Evolutionary conservation across 2,888 invertebrate species (phyloP), one percentile per base, ranked within the genome.

Genomic region (Papilio gigon): DNA sequence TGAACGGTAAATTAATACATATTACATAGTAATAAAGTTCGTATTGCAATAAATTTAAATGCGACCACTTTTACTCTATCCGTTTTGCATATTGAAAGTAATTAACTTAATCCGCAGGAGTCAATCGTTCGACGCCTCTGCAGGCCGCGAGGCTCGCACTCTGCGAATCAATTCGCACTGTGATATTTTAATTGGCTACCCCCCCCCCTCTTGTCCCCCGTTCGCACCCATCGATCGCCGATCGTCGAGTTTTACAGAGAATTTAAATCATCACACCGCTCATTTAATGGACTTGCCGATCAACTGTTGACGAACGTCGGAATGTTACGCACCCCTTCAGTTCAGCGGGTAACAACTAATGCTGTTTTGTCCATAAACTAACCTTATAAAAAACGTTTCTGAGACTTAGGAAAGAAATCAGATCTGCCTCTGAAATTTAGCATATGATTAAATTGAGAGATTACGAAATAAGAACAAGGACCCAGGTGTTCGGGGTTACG

Each of bases 241-340:
- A 75, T 78, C 79, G 77, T 72, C 76, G 75, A 78, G 76, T 82
- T 83, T 82, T 80, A 81, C 78, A 76, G 74, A 72, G 73, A 78
- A 83, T 85, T 85, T 82, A 83, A 86, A 84, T 82, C 79, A 82
- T 85, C 80, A 85, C 82, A 82, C 82, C 75, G 74, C 75, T 74
- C 77, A 78, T 79, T 80, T 80, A 79, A 50, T 12, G 78, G 80
- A 80, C 84, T 75, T 76, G 77, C 78, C 82, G 83, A 81, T 81
- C 77, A 78, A 78, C 77, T 74, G 80, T 72, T 81, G 83, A 81
- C 81, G 75, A 68, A 76, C 73, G 77, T 80, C 74, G 75, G 80
- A 83, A 80, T 82, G 80, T 74, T 74, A 74, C 75, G 73, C 59
- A 11, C 25, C n/a, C 12, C 14, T 17, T 40, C 37, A n/a, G 37